Evolutionary conservation across 2,113 vertebrate genomes (phyloP).

Genomic region (Okapia johnstoni): DNA sequence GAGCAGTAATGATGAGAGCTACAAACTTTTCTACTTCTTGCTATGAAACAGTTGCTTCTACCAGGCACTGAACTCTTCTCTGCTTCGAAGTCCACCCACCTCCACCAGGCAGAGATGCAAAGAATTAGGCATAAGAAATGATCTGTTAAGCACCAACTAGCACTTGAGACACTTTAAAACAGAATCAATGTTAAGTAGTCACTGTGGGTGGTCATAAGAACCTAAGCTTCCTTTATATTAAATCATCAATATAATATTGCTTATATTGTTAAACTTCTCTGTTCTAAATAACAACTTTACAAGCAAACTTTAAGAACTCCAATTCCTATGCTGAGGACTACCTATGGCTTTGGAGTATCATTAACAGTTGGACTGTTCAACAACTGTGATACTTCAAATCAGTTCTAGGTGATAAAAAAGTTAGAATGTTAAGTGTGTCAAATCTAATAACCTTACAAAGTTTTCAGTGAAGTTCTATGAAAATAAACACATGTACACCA

Average conservation of each 20-base stretch:
- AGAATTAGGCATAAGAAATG: background rate
- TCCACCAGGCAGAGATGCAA: background rate
- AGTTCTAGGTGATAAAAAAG: background rate
- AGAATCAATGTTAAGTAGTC: background rate
- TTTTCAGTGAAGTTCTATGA: background rate
- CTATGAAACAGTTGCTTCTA: background rate
- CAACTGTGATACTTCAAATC: background rate
- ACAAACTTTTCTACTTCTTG: background rate
- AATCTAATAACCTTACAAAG: background rate
- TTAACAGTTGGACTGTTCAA: background rate
- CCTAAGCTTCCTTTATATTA: background rate
- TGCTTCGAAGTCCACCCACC: background rate
- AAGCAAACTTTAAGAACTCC: background rate
- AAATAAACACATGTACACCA: background rate
- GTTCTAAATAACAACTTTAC: slow-evolving; percentile 3
- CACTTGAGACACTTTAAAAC: background rate
- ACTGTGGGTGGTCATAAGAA: background rate
- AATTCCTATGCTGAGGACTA: background rate
- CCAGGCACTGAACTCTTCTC: background rate
- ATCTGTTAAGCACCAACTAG: background rate
- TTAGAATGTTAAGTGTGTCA: background rate
- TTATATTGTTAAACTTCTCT: background rate
- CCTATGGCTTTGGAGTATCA: background rate
- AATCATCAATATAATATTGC: background rate
- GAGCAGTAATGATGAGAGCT: background rate